phyloP scores from a whole-genome alignment of 2,888 invertebrate species.

The Punctoribates punctum region DNA sequence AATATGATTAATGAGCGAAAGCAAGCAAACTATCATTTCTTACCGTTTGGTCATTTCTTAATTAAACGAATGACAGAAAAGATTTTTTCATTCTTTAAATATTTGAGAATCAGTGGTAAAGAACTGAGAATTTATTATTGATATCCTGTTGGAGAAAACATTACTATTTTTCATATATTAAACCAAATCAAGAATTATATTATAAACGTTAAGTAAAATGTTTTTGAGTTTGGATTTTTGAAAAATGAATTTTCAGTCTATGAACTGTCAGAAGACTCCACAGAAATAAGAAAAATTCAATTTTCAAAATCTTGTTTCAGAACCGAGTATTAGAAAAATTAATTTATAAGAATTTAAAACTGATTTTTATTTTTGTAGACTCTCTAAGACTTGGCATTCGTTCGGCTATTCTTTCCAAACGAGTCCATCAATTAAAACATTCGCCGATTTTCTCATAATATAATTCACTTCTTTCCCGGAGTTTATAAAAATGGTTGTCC shows the following conservation, averaged over 20 bases:
- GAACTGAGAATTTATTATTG: too few relatives aligned
- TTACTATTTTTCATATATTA: background rate
- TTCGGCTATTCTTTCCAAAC: too few relatives aligned
- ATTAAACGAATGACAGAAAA: background rate
- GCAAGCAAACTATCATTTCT: background rate
- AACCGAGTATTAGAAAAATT: background rate
- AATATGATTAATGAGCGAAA: constrained; percentile 7
- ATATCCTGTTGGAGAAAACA: background rate
- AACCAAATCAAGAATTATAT: background rate
- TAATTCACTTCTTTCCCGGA: too few relatives aligned
- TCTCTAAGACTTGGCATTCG: too few relatives aligned
- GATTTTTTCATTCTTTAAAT: background rate
- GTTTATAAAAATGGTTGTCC: too few relatives aligned
- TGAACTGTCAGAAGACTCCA: background rate
- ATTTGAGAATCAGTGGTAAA: background rate
- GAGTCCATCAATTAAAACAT: too few relatives aligned
- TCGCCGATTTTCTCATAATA: too few relatives aligned
- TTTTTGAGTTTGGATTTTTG: background rate
- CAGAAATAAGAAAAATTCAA: background rate
- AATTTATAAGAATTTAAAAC: background rate
- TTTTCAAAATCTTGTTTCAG: background rate
- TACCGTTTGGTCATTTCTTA: background rate
- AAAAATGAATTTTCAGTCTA: background rate
- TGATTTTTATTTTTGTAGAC: too few relatives aligned
- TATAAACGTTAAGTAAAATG: background rate